Base-by-base conservation (phyloP, 2,888 invertebrate genomes). In the Laspeyria flexula region DNA sequence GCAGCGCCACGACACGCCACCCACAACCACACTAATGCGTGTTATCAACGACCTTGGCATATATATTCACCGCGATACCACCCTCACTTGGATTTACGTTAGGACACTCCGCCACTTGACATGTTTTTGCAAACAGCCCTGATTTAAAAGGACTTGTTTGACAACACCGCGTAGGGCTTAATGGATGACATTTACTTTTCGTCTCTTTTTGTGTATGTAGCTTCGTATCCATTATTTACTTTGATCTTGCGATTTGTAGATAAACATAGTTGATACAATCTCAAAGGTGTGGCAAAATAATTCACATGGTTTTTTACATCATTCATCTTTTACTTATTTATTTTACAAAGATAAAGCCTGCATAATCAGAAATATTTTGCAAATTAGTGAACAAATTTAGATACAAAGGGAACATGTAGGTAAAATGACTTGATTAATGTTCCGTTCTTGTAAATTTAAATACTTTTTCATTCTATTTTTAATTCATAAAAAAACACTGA, bases 31-130 rank as follows among this genome's bases (percentile, higher is more conserved):
- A 55, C 59, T 60, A 67, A 65, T 60, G 64, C 66, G 60, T 67
- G 61, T 59, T 64, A 60, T 44, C 55, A 52, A 46, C 50, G 62
- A 47, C 78, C 78, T 77, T 77, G 77, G 61, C 77, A 74, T 61
- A 76, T n/a, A n/a, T 56, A 71, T 73, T 58, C 60, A 57, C 60
- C 62, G 65, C 55, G 48, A 54, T 49, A 38, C n/a, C 43, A 12
- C 49, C 47, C 38, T 53, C 53, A 43, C 39, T 49, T 33, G 46
- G 39, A 21, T 56, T 55, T 49, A 55, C 51, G 41, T 52, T 64
- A 18, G 12, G 39, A 31, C 27, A 25, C 31, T 52, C n/a, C n/a
- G n/a, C 56, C 33, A 31, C 12, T 12, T 35, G 35, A 35, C 27
- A 18, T 40, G 18, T 16, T 38, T 30, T 18, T 3, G 38, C 18